phyloP scores from a whole-genome alignment of 2,113 vertebrate species.

The Spermophilus dauricus region DNA sequence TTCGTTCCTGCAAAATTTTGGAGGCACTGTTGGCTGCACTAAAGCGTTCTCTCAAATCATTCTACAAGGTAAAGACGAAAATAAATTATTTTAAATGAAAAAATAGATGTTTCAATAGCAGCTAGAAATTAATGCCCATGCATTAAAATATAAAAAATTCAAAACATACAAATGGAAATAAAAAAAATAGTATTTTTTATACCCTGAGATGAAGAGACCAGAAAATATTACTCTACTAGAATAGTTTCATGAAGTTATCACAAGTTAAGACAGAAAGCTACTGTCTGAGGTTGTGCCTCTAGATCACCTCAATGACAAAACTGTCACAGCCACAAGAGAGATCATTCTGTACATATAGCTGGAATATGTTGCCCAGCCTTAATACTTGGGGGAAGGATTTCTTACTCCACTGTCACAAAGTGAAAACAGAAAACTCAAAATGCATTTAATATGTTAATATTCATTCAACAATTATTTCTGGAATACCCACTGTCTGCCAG shows the following conservation, averaged over 20 bases:
- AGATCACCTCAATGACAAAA: neutral
- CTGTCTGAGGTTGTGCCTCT: neutral
- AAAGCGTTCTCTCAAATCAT: conserved; percentile 94
- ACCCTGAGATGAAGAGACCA: neutral
- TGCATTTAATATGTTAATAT: neutral
- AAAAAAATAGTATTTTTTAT: neutral
- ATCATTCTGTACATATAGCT: neutral
- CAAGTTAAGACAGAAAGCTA: neutral
- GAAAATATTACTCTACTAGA: neutral
- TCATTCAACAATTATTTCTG: neutral
- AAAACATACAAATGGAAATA: conserved; percentile 17
- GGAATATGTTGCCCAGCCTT: neutral
- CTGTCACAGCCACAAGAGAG: neutral
- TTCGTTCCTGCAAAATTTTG: conserved; percentile 91
- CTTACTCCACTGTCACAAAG: neutral
- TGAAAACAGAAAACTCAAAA: conserved; percentile 56
- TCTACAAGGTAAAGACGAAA: conserved; percentile 82
- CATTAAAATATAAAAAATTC: neutral
- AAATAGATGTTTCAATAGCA: neutral
- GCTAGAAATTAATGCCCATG: neutral
- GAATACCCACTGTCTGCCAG: neutral
- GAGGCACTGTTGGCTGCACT: conserved; percentile 88
- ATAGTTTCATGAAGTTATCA: neutral
- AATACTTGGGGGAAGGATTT: neutral
- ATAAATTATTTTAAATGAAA: neutral